Evolutionary conservation across 2,797 vertebrate species (phyloP).

Genomic region (Chromis chromis): DNA sequence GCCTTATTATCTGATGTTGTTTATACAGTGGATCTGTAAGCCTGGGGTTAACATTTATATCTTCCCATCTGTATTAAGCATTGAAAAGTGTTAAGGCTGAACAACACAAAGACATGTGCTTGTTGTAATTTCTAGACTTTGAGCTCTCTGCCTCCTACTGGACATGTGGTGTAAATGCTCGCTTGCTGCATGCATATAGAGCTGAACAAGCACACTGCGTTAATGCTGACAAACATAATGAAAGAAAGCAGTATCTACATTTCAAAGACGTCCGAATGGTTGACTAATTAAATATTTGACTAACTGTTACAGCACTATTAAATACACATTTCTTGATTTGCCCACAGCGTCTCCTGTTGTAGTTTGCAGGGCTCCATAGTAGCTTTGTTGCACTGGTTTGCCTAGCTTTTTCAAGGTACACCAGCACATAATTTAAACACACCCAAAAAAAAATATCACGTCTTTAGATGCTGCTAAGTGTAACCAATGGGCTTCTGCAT

Average conservation of each 20-base stretch:
- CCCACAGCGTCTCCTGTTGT: too few relatives aligned
- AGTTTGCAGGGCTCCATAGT: too few relatives aligned
- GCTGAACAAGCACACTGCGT: neutral
- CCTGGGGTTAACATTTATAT: neutral
- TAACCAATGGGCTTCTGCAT: too few relatives aligned
- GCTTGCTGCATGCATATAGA: neutral
- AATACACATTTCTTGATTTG: too few relatives aligned
- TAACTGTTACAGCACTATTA: too few relatives aligned
- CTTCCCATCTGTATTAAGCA: neutral
- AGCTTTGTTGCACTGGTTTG: too few relatives aligned
- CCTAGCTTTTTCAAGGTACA: too few relatives aligned
- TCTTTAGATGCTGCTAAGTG: too few relatives aligned
- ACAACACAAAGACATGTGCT: neutral
- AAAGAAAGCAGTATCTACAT: neutral
- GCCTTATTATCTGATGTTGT: neutral
- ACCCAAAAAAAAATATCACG: too few relatives aligned
- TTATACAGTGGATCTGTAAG: neutral
- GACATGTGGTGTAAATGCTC: constrained; percentile 50
- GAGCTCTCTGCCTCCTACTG: constrained; percentile 74
- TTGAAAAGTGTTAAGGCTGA: neutral
- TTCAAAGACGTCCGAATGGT: too few relatives aligned
- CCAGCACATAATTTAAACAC: too few relatives aligned
- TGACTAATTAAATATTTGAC: too few relatives aligned
- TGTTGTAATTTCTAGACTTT: constrained; percentile 22
- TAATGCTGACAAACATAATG: neutral